Base-by-base conservation (phyloP, 2,888 invertebrate genomes). In the Pheosia tremula region DNA sequence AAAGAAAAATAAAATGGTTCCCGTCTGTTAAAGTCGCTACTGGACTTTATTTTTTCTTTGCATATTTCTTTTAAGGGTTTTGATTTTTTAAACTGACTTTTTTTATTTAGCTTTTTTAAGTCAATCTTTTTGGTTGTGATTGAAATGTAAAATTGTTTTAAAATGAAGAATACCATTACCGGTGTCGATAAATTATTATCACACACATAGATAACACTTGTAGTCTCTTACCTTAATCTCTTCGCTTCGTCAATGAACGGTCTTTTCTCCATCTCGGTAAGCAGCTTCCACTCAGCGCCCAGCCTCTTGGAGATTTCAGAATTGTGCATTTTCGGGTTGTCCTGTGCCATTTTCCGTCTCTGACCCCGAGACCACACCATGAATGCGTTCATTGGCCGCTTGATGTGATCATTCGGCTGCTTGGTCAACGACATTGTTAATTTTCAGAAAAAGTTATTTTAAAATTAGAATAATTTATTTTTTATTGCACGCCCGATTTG, bases 321-420 rank as follows among this genome's bases (percentile, higher is more conserved):
- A 85, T 98, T 98, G 92, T 98, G 98, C 98, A 98, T 98, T 89
- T 98, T 98, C 0, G 98, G 98, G 86, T 98, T 98, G 79, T 98
- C 98, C 84, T 98, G 98, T 0, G 98, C 98, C 97, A 98, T 98
- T 91, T 98, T 98, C 72, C 98, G 93, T 64, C 98, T 88, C 86
- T 98, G 98, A 6, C 97, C 97, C 45, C 98, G 91, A 2, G 97
- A 97, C 98, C 98, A 98, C 70, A 98, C 98, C 98, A 98, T 98
- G 88, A 98, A 98, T 4, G 98, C 98, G 87, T 98, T 98, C 98
- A 98, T 98, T 0, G 98, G 98, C 73, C 98, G 94, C 88, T 99
- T 99, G 77, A 99, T 98, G 86, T 98, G 98, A 85, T 97, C 96
- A 74, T 95, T 83, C 24, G 87, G 88, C 62, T 86, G 91, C 73